phyloP scores from a whole-genome alignment of 1,140 invertebrate genomes.

The Diorhabda carinulata region DNA sequence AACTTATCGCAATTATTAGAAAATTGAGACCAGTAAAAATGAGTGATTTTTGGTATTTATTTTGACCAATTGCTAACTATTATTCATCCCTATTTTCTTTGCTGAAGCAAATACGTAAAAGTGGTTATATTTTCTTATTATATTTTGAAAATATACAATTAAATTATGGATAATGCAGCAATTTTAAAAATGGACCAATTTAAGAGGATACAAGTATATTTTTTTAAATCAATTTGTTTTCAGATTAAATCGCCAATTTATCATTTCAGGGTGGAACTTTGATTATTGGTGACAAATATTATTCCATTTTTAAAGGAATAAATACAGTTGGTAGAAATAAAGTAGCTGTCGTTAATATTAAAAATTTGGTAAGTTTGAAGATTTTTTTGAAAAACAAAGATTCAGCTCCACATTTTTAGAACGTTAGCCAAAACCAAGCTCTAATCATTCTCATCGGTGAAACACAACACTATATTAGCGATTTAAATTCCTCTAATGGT shows the following conservation, averaged over 20 bases:
- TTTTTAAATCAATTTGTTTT: too few species aligned
- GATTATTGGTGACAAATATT: constrained; percentile 29
- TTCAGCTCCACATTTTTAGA: constrained; percentile 26
- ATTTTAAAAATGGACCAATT: too few species aligned
- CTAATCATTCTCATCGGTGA: constrained; percentile 36
- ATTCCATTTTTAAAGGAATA: constrained; percentile 36
- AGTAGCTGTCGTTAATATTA: constrained; percentile 38
- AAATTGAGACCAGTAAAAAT: too few species aligned
- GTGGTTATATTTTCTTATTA: too few species aligned
- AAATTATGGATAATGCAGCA: too few species aligned
- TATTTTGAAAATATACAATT: too few species aligned
- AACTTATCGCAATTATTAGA: too few species aligned
- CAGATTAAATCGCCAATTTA: not conserved
- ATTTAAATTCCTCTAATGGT: constrained; percentile 42
- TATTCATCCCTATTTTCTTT: too few species aligned
- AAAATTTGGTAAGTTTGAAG: constrained; percentile 30
- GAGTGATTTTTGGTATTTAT: too few species aligned
- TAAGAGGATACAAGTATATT: too few species aligned
- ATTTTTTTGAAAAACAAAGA: not conserved
- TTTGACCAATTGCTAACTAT: too few species aligned
- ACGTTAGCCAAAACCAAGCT: constrained; percentile 40
- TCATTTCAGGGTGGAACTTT: constrained; percentile 32
- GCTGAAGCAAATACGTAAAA: too few species aligned
- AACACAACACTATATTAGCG: constrained; percentile 36
- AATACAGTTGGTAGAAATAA: constrained; percentile 40